phyloP scores from a whole-genome alignment of 2,888 invertebrate genomes.

The Electrophaes corylata region DNA sequence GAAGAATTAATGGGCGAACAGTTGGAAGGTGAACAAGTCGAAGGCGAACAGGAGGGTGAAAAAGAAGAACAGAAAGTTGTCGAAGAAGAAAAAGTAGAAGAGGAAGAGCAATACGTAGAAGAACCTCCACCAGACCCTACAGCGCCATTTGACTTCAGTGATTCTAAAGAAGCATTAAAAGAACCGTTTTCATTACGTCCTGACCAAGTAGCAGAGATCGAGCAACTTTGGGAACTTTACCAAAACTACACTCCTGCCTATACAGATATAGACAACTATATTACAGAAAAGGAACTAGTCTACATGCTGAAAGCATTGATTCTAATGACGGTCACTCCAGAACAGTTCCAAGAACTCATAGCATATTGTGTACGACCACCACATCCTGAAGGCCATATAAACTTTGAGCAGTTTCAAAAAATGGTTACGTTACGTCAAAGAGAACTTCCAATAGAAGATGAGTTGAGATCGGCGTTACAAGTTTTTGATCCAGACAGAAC shows the following conservation, averaged over 20 bases:
- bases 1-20: constrained; percentile 45
- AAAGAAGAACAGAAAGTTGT: constrained; percentile 40
- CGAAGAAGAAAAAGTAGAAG: constrained; percentile 55
- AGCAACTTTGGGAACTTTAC: constrained; percentile 70
- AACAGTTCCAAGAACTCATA: constrained; percentile 70
- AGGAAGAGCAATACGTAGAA: constrained; percentile 62
- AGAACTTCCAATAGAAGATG: constrained; percentile 66
- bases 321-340: constrained; percentile 69
- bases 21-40: constrained; percentile 45
- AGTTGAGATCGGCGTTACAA: constrained; percentile 64
- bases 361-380: constrained; percentile 67
- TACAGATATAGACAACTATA: constrained; percentile 64
- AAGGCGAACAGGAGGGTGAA: constrained; percentile 41
- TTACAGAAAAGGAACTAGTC: constrained; percentile 70
- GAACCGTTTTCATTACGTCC: constrained; percentile 64
- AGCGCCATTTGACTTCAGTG: constrained; percentile 68
- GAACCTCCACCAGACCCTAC: constrained; percentile 73
- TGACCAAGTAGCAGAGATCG: constrained; percentile 73
- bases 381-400: constrained; percentile 69
- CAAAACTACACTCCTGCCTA: constrained; percentile 76
- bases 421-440: constrained; percentile 72
- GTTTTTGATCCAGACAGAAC: constrained; percentile 63
- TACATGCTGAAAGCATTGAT: constrained; percentile 72
- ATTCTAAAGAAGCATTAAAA: constrained; percentile 68
- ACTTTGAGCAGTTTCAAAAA: constrained; percentile 68